Conservation (phyloP, 2,113 vertebrate genomes). For the Hassar affinis region DNA sequence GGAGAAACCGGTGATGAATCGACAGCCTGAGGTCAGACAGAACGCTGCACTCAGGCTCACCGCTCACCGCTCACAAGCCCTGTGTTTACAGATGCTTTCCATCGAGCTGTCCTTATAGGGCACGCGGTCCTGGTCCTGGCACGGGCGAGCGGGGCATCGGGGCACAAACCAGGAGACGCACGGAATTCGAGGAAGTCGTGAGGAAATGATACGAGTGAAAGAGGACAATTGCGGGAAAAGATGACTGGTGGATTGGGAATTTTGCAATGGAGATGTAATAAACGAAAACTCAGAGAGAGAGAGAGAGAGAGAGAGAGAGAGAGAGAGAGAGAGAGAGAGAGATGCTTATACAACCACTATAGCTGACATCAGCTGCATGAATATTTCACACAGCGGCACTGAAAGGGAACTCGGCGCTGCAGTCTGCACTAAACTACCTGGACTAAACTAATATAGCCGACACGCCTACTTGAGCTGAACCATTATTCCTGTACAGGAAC, state of each 20-base stretch:
- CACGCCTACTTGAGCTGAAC: neutral
- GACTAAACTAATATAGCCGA: neutral
- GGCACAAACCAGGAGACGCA: neutral
- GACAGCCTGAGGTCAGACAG: neutral
- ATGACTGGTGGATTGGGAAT: neutral
- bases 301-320: neutral
- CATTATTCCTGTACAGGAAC: neutral
- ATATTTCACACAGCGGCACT: neutral
- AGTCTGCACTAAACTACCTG: neutral
- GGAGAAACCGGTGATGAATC: neutral
- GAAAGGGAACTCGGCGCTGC: neutral
- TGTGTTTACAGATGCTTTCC: slow-evolving; percentile 23
- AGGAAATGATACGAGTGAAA: slow-evolving; percentile 9
- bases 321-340: neutral
- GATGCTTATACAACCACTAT: neutral
- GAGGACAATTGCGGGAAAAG: neutral
- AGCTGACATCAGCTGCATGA: slow-evolving; percentile 18
- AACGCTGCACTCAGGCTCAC: neutral
- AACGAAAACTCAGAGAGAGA: neutral
- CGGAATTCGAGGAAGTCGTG: neutral
- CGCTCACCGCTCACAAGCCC: neutral
- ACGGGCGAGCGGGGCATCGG: neutral
- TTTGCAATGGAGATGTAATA: neutral
- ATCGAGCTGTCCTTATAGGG: slow-evolving; percentile 11
- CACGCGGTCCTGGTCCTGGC: neutral